Base-by-base conservation (phyloP, 1,140 invertebrate genomes). In the Plectrocnemia conspersa region DNA sequence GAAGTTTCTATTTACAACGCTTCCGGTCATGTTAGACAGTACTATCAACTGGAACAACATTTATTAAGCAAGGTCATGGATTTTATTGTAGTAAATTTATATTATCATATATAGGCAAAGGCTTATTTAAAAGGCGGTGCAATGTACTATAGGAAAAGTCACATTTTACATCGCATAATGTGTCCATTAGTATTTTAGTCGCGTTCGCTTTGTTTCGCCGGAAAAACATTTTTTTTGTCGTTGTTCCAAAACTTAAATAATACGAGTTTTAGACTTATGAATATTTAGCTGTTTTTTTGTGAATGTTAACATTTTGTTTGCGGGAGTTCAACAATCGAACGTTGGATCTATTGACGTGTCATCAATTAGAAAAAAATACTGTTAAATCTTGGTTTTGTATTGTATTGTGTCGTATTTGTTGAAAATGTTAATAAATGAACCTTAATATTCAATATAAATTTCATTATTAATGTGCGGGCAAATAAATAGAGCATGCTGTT, bases 51-150 rank as follows among this genome's bases (percentile, higher is more conserved):
- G 22, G 10, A 9, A n/a, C n/a, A n/a, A n/a, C 25, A 3, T 33
- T 15, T 47, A 33, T 47, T 47, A 32, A 33, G 45, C 45, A 47
- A 47, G 45, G 45, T 47, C 29, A 24, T 46, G 9, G 4, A 27
- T 15, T 40, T 15, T 40, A 13, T 13, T 21, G 6, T 21, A 41
- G 13, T 16, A 6, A 29, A 3, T 16, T 22, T 16, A 44, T 24
- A 10, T 11, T 10, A 21, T 19, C 15, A 19, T 5, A 16, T 41
- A 10, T 13, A 11, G 27, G 27, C 6, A 29, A 6, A 29, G 27
- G 27, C n/a, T 29, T 29, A 29, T 29, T 7, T n/a, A 29, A 6
- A 29, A 7, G n/a, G 6, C 27, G n/a, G 6, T 29, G 6, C 6
- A 29, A 29, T 29, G 6, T n/a, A 7, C 27, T 29, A 29, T 29